Evolutionary conservation across 2,888 invertebrate species (phyloP), one percentile per base, ranked within the genome.

Genomic region (Eudemis profundana): DNA sequence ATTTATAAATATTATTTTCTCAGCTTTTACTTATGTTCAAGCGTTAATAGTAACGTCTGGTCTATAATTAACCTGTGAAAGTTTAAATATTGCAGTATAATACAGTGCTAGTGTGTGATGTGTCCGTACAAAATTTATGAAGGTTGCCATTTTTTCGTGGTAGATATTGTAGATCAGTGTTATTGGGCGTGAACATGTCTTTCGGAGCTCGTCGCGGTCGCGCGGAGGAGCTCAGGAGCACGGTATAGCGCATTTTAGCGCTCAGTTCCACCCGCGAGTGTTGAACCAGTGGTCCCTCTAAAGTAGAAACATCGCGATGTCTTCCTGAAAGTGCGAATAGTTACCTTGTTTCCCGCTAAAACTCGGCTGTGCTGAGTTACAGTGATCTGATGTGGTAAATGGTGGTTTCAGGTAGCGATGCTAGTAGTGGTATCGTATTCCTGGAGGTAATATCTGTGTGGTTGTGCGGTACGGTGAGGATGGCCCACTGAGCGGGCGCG

Each of bases 1-100:
- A 93, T 93, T 93, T 93, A 92, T 93, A 93, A 92, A 93, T 92
- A 92, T 91, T 92, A 92, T 92, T 92, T 92, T 91, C 90, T 89
- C 87, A 88, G 86, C 90, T 90, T 93, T 92, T 92, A 90, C 91
- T 90, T 91, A 90, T 90, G 91, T 92, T 89, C 90, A 87, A 90
- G 89, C 90, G 88, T 89, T 91, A 90, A 90, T 90, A 90, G 89
- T 90, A 90, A 86, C 90, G 90, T 90, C 90, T 89, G 88, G 82
- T 88, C 91, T 92, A 92, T 88, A 90, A 91, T 89, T 92, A 90
- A 89, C 87, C 82, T 81, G 85, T 86, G 90, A 89, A 91, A 91
- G 90, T 92, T 89, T 91, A 91, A 92, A 92, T 92, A 91, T 90
- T 91, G 87, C 87, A 86, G 83, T 87, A 83, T 87, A 87, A 79